phyloP scores from a whole-genome alignment of 2,113 vertebrate species.

The Platysternon megacephalum region DNA sequence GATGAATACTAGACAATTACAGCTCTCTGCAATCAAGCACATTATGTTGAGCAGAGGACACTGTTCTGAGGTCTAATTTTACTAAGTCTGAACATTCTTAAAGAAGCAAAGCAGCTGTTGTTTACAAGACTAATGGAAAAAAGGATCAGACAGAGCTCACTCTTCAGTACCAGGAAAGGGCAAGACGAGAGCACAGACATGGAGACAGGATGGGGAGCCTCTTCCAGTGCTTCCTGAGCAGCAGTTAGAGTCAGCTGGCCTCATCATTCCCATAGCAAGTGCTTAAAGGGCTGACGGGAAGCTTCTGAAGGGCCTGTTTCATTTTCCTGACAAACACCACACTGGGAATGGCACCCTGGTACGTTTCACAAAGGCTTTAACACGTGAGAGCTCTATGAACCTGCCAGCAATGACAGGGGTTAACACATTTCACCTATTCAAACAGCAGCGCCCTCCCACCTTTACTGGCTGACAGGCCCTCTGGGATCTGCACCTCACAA shows the following conservation, averaged over 20 bases:
- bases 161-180: neutral
- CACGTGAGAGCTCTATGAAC: neutral
- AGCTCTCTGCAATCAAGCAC: neutral
- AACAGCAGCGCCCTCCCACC: neutral
- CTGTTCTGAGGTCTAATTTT: neutral
- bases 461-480: neutral
- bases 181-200: neutral
- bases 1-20: fast-evolving
- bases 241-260: neutral
- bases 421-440: neutral
- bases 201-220: fast-evolving
- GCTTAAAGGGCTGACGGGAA: neutral
- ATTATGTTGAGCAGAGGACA: neutral
- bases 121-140: neutral
- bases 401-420: neutral
- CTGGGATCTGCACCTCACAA: neutral
- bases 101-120: neutral
- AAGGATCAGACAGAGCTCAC: neutral
- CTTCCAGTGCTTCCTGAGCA: neutral
- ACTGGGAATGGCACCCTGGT: fast-evolving
- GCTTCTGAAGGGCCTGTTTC: neutral
- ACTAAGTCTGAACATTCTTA: neutral
- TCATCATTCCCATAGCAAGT: fast-evolving
- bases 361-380: fast-evolving
- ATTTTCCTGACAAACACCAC: neutral